A percentile compares a stretch with the other conserved stretches of the same genome.
Conservation (phyloP, 1,140 invertebrate species). For the Cataglyphis hispanica region DNA sequence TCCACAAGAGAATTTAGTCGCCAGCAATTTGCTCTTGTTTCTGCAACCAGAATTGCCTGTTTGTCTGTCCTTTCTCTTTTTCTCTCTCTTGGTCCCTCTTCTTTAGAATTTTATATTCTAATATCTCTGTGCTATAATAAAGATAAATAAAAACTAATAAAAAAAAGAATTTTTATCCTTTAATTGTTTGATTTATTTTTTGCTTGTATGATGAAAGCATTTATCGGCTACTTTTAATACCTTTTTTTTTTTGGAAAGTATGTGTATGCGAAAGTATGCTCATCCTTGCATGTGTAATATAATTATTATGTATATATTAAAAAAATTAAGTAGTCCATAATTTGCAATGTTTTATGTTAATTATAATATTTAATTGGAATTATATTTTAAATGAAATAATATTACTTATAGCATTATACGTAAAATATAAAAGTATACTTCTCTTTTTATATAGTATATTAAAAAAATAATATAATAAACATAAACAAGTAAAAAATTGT, state of each 20-base stretch:
- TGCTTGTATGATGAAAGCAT: not conserved
- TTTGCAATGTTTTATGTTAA: too few relatives aligned
- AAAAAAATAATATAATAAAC: conserved; percentile 15
- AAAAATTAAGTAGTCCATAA: too few relatives aligned
- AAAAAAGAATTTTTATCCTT: not conserved
- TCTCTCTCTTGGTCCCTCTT: not conserved
- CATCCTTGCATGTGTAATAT: too few relatives aligned
- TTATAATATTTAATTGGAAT: not conserved
- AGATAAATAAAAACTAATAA: not conserved
- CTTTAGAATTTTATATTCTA: not conserved
- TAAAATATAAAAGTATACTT: not conserved
- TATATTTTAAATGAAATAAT: not conserved
- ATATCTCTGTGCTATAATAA: not conserved
- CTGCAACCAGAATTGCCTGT: not conserved
- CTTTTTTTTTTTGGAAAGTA: too few relatives aligned
- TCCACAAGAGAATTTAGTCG: conserved; percentile 32
- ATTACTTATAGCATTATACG: not conserved
- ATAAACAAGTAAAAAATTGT: not conserved
- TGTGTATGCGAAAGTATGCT: too few relatives aligned
- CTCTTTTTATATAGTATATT: not conserved
- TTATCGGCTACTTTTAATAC: not conserved
- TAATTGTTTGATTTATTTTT: not conserved
- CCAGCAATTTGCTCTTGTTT: conserved; percentile 40
- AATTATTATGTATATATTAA: too few relatives aligned
- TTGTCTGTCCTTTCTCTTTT: not conserved